Evolutionary conservation across 2,888 invertebrate genomes (phyloP), one percentile per base, ranked within the genome.

Genomic region (Ochropleura plecta): DNA sequence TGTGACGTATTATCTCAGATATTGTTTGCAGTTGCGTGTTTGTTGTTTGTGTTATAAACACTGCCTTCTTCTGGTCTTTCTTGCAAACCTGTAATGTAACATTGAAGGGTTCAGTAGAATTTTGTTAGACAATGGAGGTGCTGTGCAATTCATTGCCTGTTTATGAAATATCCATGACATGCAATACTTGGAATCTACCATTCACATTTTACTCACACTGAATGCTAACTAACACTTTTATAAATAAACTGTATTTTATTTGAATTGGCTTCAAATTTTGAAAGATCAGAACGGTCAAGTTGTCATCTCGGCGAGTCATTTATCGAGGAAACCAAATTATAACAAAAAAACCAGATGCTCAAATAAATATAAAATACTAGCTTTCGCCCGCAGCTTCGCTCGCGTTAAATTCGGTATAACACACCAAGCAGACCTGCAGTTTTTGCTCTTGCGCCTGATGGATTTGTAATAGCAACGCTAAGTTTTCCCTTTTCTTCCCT

Each of bases 1-100:
- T 97, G 84, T 96, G 97, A 9, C 94, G 92, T 51, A 98, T 96
- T 44, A 98, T 97, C 84, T 97, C 96, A 82, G 95, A 94, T 62
- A 98, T 94, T 14, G 97, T 97, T 65, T 95, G 93, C 18, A 97
- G 92, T 74, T 97, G 97, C 18, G 96, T 97, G 14, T 94, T 94
- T 42, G 96, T 94, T 75, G 97, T 91, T 79, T 97, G 96, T 0
- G 97, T 96, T 78, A 97, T 97, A 60, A 97, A 97, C 16, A 98
- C 97, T 60, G 93, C 96, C 86, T 96, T 96, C 70, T 92, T 94
- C 73, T 94, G 92, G 3, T 95, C 91, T 86, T 92, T 92, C 30
- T 85, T 90, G 64, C 94, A 94, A 88, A 80, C 88, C 96, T 96
- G 88, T 40, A 88, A 90, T 46, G 30, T 57, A 62, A 46, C 9